phyloP scores from a whole-genome alignment of 2,113 vertebrate species.

The Hymenochirus boettgeri region DNA sequence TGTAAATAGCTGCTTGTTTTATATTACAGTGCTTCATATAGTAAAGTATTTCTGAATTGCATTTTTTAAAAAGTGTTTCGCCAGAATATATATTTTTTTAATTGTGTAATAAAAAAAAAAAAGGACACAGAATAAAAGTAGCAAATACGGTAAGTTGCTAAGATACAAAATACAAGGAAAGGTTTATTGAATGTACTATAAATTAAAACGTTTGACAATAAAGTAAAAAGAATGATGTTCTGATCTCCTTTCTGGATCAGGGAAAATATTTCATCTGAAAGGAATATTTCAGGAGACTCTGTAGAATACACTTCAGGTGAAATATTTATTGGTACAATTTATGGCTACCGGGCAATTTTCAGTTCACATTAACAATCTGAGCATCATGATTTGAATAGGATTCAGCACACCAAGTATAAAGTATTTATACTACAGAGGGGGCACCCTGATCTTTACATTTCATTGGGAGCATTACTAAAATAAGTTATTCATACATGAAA shows the following conservation, averaged over 20 bases:
- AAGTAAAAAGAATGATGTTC: constrained; percentile 14
- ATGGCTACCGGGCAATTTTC: constrained; percentile 7
- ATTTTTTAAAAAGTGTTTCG: too few species aligned
- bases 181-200: constrained; percentile 17
- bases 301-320: constrained; percentile 7
- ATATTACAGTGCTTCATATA: too few species aligned
- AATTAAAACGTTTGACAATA: constrained; percentile 11
- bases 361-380: constrained; percentile 16
- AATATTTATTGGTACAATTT: constrained; percentile 37
- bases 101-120: too few species aligned
- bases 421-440: not conserved
- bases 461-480: too few species aligned
- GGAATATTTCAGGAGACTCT: constrained; percentile 27
- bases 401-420: not conserved
- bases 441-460: not conserved
- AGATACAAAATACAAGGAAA: constrained; percentile 42
- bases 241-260: constrained; percentile 13
- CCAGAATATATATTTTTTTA: too few species aligned
- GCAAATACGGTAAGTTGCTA: constrained; percentile 58
- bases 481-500: too few species aligned
- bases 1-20: too few species aligned
- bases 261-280: constrained; percentile 27
- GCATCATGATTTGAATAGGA: not conserved
- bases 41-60: too few species aligned
- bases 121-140: too few species aligned